These are phyloP conservation scores for Athalia circularis DNA, from an alignment of 2,888 invertebrate species.

Conservation along the genomic window DNA sequence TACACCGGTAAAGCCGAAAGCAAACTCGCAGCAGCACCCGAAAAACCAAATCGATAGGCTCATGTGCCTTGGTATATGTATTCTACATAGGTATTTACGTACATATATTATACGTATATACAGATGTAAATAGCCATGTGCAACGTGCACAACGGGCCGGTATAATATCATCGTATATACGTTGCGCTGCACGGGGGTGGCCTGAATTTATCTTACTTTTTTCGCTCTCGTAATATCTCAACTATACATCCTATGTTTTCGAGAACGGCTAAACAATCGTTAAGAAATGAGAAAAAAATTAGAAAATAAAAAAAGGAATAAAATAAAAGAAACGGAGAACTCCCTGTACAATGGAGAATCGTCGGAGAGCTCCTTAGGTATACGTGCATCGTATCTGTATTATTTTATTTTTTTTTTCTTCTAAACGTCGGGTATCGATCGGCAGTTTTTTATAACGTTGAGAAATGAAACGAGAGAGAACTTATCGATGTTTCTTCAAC, in stretches of 20 bases:
- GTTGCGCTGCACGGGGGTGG: slow-evolving; percentile 58
- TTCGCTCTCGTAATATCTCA: not conserved
- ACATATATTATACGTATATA: slow-evolving; percentile 37
- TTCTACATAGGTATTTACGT: slow-evolving; percentile 50
- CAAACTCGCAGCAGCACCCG: slow-evolving; percentile 66
- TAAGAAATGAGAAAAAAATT: not conserved
- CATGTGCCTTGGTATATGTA: slow-evolving; percentile 57
- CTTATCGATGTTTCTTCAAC: too few relatives aligned
- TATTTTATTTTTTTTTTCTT: too few relatives aligned
- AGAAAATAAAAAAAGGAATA: too few relatives aligned
- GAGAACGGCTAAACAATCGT: slow-evolving; percentile 6
- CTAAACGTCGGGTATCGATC: too few relatives aligned
- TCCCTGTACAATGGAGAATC: too few relatives aligned
- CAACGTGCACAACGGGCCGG: too few relatives aligned
- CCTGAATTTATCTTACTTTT: slow-evolving; percentile 64
- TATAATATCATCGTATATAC: slow-evolving; percentile 29
- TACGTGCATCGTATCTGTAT: too few relatives aligned
- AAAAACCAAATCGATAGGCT: slow-evolving; percentile 73
- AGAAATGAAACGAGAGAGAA: too few relatives aligned
- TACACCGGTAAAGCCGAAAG: slow-evolving; percentile 60
- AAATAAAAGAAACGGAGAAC: too few relatives aligned
- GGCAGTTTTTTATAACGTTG: too few relatives aligned
- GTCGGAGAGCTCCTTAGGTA: too few relatives aligned
- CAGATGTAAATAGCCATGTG: slow-evolving; percentile 48
- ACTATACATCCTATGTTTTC: not conserved